Evolutionary conservation across 2,888 invertebrate species (phyloP).

Genomic region (Heterodera filipjevi): DNA sequence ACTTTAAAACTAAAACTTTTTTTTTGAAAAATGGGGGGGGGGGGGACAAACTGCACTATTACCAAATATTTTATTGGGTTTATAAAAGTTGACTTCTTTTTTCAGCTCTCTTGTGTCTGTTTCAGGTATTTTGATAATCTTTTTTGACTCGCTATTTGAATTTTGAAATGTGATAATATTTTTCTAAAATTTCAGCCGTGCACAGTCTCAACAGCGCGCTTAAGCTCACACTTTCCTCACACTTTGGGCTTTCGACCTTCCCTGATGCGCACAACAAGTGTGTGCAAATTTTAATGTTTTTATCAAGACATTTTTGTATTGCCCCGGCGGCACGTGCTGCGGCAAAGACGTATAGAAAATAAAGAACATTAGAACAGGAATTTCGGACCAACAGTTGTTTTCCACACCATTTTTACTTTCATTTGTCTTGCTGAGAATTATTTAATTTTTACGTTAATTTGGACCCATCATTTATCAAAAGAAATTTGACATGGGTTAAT

Average conservation of each 20-base stretch:
- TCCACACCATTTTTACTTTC: too few relatives aligned
- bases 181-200: conserved; percentile 59
- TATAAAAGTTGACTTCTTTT: too few relatives aligned
- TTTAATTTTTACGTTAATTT: too few relatives aligned
- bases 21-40: too few relatives aligned
- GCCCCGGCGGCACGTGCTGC: conserved; percentile 26
- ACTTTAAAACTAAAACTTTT: too few relatives aligned
- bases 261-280: conserved; percentile 68
- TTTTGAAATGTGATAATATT: conserved; percentile 30
- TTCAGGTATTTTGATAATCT: neutral
- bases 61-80: neutral
- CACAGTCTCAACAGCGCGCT: conserved; percentile 56
- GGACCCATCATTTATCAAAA: neutral
- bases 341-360: neutral
- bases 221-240: conserved; percentile 60
- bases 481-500: too few relatives aligned
- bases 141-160: conserved; percentile 27
- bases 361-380: neutral
- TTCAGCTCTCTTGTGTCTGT: neutral
- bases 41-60: too few relatives aligned
- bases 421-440: too few relatives aligned
- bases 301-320: too few relatives aligned
- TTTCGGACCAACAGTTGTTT: neutral
- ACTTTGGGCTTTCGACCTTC: conserved; percentile 57
- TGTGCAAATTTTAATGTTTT: neutral